Evolutionary conservation across 2,888 invertebrate species (phyloP).

Genomic region (Aspidapion aeneum): DNA sequence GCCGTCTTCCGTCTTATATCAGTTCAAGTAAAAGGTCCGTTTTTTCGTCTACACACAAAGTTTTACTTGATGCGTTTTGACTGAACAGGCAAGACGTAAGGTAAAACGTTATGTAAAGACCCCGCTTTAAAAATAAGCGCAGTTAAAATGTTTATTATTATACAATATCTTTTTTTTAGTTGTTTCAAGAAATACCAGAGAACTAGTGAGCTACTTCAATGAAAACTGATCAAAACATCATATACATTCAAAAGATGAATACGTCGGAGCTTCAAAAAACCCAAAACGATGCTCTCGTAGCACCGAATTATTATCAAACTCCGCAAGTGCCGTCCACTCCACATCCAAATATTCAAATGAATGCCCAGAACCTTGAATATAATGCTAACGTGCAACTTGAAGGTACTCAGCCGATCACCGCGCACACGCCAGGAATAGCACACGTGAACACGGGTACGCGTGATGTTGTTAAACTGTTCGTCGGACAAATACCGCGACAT

Average conservation of each 20-base stretch:
- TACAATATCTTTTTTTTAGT: too few species aligned
- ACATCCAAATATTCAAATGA: too few species aligned
- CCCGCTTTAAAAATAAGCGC: too few species aligned
- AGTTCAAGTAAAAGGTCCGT: too few species aligned
- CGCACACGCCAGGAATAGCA: background rate
- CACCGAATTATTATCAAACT: background rate
- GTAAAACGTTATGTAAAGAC: too few species aligned
- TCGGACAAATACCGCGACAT: conserved; percentile 90
- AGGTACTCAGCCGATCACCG: background rate
- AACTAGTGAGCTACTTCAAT: background rate
- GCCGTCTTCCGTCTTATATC: too few species aligned
- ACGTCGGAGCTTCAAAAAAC: background rate
- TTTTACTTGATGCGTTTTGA: too few species aligned
- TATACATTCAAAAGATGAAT: background rate
- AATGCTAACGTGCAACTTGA: background rate
- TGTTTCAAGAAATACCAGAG: too few species aligned
- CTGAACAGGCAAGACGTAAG: too few species aligned
- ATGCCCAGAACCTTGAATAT: background rate
- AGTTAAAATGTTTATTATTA: too few species aligned
- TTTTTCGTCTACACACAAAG: too few species aligned
- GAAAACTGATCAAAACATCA: background rate
- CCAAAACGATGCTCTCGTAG: background rate
- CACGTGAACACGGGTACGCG: conserved; percentile 24
- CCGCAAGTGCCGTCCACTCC: background rate
- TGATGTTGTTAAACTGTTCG: conserved; percentile 78